Conservation (phyloP, 2,888 invertebrate species). For the Oxyteleia sp. region DNA sequence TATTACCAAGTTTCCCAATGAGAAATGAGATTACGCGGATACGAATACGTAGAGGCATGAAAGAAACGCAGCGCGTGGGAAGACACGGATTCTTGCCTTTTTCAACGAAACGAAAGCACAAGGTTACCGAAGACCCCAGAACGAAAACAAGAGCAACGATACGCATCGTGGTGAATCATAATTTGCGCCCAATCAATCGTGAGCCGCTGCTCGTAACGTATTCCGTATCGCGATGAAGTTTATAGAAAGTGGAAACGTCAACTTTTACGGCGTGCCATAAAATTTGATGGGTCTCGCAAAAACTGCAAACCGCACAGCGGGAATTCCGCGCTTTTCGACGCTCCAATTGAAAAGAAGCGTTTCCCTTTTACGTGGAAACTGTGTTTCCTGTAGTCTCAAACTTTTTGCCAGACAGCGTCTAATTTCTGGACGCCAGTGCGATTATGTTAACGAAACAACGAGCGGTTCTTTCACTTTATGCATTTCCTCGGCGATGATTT, state of each 20-base stretch:
- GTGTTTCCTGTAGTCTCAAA: too few species aligned
- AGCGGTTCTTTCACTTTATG: too few species aligned
- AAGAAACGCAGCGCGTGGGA: conserved; percentile 60
- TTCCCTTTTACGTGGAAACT: too few species aligned
- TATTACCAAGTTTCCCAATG: too few species aligned
- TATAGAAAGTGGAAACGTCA: neutral
- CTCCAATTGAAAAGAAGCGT: too few species aligned
- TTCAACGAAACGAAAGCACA: conserved; percentile 63
- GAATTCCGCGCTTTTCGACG: too few species aligned
- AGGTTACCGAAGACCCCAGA: conserved; percentile 52
- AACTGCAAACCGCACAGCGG: too few species aligned
- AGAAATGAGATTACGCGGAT: too few species aligned
- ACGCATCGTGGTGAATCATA: conserved; percentile 18
- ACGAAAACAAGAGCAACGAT: conserved; percentile 48
- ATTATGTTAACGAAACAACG: too few species aligned
- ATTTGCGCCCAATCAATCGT: conserved; percentile 1
- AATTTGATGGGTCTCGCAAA: neutral
- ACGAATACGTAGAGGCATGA: conserved; percentile 21
- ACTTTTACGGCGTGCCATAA: neutral
- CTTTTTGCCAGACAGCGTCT: too few species aligned
- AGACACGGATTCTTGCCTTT: conserved; percentile 72
- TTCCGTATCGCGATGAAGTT: neutral
- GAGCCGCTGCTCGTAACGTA: neutral
- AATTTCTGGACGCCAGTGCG: too few species aligned
- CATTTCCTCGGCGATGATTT: too few species aligned